phyloP scores from a whole-genome alignment of 2,113 vertebrate genomes.

The Mirza zaza region DNA sequence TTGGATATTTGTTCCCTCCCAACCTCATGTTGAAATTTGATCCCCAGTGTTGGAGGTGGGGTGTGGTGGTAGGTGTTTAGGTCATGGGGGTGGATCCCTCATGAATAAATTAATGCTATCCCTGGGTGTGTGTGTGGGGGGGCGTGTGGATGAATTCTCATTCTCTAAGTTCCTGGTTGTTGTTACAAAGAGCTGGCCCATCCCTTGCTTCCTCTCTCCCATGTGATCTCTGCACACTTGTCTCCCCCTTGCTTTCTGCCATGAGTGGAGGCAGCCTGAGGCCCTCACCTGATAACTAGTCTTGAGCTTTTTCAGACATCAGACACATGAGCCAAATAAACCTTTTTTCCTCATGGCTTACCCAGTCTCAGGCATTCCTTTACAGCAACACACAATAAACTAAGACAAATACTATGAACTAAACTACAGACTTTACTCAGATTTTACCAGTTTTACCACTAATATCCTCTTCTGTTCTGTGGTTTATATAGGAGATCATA shows the following conservation, averaged over 20 bases:
- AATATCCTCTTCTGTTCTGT: not conserved
- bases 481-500: not conserved
- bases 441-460: not conserved
- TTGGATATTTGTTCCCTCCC: not conserved
- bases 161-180: not conserved
- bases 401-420: not conserved
- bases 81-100: not conserved
- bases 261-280: not conserved
- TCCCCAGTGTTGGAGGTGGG: not conserved
- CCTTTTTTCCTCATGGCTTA: not conserved
- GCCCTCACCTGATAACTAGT: not conserved
- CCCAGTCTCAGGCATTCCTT: not conserved
- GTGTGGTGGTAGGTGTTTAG: not conserved
- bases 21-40: not conserved
- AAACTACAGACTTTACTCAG: not conserved
- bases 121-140: not conserved
- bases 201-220: not conserved
- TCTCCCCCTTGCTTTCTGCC: not conserved
- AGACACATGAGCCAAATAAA: not conserved
- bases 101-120: not conserved
- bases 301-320: not conserved
- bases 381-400: not conserved
- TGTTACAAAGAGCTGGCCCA: not conserved
- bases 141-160: not conserved
- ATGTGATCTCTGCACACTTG: not conserved